A percentile compares a stretch with the other conserved stretches of the same genome.
These are phyloP conservation scores for Coturnix japonica DNA, from an alignment of 2,113 vertebrate genomes.

Conservation along the genomic window DNA sequence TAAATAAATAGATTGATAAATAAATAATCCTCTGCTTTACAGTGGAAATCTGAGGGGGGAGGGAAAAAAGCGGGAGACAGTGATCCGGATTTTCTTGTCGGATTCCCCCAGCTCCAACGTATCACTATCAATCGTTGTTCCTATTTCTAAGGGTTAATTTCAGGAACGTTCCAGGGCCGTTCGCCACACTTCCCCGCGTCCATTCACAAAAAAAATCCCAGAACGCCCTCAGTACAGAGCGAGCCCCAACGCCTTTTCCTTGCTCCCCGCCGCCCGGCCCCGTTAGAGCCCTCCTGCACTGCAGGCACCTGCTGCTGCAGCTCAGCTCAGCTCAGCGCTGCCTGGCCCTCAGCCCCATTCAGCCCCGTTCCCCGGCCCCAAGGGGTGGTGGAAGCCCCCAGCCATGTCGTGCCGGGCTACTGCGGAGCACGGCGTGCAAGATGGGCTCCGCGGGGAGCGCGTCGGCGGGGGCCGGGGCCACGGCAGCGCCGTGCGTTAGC, in stretches of 20 bases:
- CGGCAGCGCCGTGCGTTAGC: slow-evolving; percentile 7
- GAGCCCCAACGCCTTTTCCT: no score
- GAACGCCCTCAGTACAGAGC: not conserved
- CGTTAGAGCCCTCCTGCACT: not conserved
- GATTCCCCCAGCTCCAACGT: accelerated
- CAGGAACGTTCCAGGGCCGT: not conserved
- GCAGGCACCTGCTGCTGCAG: slow-evolving; percentile 61
- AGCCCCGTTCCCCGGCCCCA: no score
- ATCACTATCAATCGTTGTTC: not conserved
- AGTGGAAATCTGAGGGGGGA: not conserved
- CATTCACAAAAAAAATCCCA: not conserved
- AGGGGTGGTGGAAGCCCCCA: no score
- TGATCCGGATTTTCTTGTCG: not conserved
- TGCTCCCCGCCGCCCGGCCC: no score
- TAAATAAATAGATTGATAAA: not conserved
- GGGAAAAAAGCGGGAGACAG: not conserved
- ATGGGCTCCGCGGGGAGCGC: not conserved
- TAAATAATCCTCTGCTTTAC: not conserved
- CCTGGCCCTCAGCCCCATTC: no score
- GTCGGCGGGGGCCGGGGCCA: not conserved
- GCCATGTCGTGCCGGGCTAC: not conserved
- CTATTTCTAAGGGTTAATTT: not conserved
- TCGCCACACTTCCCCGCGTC: not conserved
- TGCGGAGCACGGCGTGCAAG: not conserved
- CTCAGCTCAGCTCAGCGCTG: no score